Evolutionary conservation across 2,888 invertebrate species (phyloP).

Genomic region (Yponomeuta sedellus): DNA sequence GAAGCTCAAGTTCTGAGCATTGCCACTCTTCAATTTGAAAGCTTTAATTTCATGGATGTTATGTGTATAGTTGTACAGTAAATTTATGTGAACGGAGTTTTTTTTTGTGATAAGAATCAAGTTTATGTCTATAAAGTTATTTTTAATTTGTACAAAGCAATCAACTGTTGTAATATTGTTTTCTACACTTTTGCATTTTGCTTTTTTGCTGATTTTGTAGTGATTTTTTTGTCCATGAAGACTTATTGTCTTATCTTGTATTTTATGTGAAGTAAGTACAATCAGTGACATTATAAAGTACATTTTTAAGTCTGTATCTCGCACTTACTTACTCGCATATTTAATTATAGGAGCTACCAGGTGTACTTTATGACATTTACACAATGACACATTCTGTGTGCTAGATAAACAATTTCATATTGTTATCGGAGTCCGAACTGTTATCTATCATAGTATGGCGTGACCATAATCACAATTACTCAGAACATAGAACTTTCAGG

Average conservation of each 20-base stretch:
- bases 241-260: background rate
- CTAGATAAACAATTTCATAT: background rate
- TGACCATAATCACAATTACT: background rate
- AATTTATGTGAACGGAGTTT: background rate
- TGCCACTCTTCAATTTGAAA: slow-evolving; percentile 40
- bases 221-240: background rate
- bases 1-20: slow-evolving; percentile 79
- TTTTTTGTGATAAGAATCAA: background rate
- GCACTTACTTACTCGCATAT: background rate
- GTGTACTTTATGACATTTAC: background rate
- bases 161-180: background rate
- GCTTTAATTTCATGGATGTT: slow-evolving; percentile 53
- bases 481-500: background rate
- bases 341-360: background rate
- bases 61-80: slow-evolving; percentile 9
- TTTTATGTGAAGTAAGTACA: background rate
- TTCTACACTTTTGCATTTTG: background rate
- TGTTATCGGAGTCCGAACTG: background rate
- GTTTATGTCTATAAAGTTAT: background rate
- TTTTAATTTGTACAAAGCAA: background rate
- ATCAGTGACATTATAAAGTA: background rate
- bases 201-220: background rate
- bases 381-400: background rate
- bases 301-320: background rate
- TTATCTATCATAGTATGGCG: background rate